Evolutionary conservation across 2,888 invertebrate genomes (phyloP).

Genomic region (Baronia brevicornis): DNA sequence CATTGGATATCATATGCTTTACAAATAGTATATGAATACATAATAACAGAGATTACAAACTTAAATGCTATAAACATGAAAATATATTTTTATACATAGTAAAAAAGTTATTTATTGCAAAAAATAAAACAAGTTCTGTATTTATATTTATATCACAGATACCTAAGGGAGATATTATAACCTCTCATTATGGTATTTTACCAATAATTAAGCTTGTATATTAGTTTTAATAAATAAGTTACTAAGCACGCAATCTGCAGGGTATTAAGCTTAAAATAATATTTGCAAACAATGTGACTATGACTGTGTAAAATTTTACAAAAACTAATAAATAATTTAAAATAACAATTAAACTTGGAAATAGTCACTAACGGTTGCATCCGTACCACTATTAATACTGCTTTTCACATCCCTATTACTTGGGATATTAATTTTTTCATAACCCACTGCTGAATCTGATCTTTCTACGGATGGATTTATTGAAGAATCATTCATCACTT

Average conservation of each 20-base stretch:
- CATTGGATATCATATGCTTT: slow-evolving; percentile 7
- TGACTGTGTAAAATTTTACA: slow-evolving; percentile 8
- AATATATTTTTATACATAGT: slow-evolving; percentile 9
- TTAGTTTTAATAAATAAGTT: slow-evolving; percentile 47
- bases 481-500: slow-evolving; percentile 58
- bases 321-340: slow-evolving; percentile 15
- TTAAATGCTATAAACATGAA: slow-evolving; percentile 17
- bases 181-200: slow-evolving; percentile 53
- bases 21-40: slow-evolving; percentile 26
- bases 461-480: slow-evolving; percentile 38
- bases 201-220: slow-evolving; percentile 34
- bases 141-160: slow-evolving; percentile 67
- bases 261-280: slow-evolving; percentile 17
- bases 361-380: slow-evolving; percentile 60
- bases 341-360: slow-evolving; percentile 54
- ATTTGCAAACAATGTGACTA: slow-evolving; percentile 10
- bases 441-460: slow-evolving; percentile 59
- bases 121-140: slow-evolving; percentile 37
- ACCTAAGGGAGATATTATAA: slow-evolving; percentile 65
- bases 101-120: slow-evolving; percentile 12
- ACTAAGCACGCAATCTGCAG: slow-evolving; percentile 47
- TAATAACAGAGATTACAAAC: slow-evolving; percentile 28
- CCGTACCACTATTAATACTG: slow-evolving; percentile 62
- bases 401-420: slow-evolving; percentile 44
- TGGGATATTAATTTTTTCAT: slow-evolving; percentile 59